phyloP scores from a whole-genome alignment of 2,888 invertebrate genomes.

The Stenchaetothrips biformis region DNA sequence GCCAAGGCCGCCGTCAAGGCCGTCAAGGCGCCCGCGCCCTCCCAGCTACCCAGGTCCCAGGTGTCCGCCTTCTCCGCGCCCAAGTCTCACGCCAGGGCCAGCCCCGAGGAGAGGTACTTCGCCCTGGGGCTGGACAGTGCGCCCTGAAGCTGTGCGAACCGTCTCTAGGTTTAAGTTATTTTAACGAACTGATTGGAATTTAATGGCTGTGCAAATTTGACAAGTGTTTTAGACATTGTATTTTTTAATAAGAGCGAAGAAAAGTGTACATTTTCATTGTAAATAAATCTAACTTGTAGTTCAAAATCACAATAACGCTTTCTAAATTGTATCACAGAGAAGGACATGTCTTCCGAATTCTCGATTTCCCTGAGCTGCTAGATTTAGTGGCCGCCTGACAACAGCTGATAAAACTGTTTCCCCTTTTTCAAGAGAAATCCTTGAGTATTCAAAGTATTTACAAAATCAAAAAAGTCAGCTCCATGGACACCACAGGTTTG shows the following conservation, averaged over 20 bases:
- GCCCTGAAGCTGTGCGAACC: too few species aligned
- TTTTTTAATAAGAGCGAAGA: background rate
- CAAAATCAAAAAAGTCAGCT: conserved; percentile 62
- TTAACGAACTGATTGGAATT: background rate
- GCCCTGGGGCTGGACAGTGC: too few species aligned
- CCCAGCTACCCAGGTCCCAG: background rate
- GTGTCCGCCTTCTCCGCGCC: background rate
- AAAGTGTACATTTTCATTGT: background rate
- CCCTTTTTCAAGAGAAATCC: conserved; percentile 81
- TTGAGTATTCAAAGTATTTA: conserved; percentile 76
- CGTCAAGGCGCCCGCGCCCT: background rate
- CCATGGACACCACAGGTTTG: conserved; percentile 58
- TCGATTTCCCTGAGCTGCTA: background rate
- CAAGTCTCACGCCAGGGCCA: background rate
- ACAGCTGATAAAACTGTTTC: conserved; percentile 63
- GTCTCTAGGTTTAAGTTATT: background rate
- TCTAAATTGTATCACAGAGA: background rate
- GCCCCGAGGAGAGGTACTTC: too few species aligned
- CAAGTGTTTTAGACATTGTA: background rate
- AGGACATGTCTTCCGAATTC: background rate
- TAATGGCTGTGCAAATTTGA: background rate
- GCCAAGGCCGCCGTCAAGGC: background rate
- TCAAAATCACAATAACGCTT: background rate
- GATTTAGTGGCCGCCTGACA: conserved; percentile 42
- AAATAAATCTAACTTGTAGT: background rate